phyloP scores from a whole-genome alignment of 2,797 vertebrate genomes.

The Mergus octosetaceus region DNA sequence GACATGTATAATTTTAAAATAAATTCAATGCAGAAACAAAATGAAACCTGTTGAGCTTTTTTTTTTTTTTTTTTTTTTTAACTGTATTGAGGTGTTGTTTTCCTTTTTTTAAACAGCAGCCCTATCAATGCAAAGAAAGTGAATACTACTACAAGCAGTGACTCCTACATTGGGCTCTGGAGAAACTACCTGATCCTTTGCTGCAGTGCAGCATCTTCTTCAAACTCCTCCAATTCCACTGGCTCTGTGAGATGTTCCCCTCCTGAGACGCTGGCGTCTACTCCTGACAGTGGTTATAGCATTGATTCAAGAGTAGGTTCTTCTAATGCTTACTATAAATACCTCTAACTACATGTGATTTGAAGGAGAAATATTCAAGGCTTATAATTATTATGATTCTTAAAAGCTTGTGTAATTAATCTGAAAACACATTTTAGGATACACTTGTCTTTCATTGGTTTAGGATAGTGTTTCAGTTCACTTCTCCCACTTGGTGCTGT shows the following conservation, averaged over 20 bases:
- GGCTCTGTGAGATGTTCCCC: constrained; percentile 96
- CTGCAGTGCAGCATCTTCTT: constrained; percentile 91
- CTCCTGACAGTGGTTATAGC: constrained; percentile 96
- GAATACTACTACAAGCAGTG: constrained; percentile 90
- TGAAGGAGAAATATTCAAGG: not conserved
- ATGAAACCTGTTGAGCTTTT: not conserved
- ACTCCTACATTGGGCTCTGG: constrained; percentile 97
- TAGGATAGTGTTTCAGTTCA: rapidly evolving
- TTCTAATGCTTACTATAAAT: not conserved
- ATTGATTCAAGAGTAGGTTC: constrained; percentile 92
- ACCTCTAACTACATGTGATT: not conserved
- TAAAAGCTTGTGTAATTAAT: not conserved
- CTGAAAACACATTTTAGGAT: not conserved
- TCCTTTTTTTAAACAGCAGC: constrained; percentile 80
- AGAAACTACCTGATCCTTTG: constrained; percentile 98
- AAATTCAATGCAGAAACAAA: not conserved
- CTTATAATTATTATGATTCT: not conserved
- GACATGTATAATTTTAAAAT: not conserved
- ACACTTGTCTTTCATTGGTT: not conserved
- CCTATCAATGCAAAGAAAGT: constrained; percentile 99
- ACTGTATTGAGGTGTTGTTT: not conserved
- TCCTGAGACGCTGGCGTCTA: constrained; percentile 98
- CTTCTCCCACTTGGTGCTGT: rapidly evolving
- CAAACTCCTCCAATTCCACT: constrained; percentile 82
- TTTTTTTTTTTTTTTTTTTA: not conserved